Conservation (phyloP, 2,888 invertebrate species). For the Neria commutata region DNA sequence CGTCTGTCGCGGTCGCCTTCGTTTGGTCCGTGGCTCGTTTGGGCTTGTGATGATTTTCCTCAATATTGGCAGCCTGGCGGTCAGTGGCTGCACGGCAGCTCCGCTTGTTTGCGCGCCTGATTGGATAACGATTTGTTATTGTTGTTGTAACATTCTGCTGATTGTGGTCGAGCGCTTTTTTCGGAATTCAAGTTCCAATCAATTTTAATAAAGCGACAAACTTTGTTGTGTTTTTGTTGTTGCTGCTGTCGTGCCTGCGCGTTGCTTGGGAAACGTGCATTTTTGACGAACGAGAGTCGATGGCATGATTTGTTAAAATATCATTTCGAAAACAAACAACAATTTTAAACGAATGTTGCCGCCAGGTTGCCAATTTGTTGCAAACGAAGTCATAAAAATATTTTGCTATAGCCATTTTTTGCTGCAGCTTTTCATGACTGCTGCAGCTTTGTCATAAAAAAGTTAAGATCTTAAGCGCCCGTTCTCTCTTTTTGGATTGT, state of each 20-base stretch:
- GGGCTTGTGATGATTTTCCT: background rate
- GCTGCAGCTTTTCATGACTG: background rate
- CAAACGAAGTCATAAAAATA: background rate
- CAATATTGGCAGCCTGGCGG: background rate
- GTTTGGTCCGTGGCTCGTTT: background rate
- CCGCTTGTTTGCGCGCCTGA: background rate
- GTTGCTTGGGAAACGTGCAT: too few relatives aligned
- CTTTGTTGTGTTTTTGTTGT: background rate
- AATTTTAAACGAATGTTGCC: too few relatives aligned
- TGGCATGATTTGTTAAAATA: too few relatives aligned
- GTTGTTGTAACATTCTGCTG: background rate
- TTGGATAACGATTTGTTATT: slow-evolving; percentile 2
- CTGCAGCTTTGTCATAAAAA: too few relatives aligned
- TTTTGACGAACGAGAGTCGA: too few relatives aligned
- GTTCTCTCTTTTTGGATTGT: background rate
- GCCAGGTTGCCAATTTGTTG: too few relatives aligned
- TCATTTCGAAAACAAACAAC: too few relatives aligned
- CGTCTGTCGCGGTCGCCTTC: background rate
- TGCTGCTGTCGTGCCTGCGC: too few relatives aligned
- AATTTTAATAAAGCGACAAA: background rate
- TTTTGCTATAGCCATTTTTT: background rate
- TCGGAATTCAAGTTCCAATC: background rate
- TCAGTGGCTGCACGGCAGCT: background rate
- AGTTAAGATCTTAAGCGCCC: background rate
- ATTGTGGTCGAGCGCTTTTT: background rate